phyloP scores from a whole-genome alignment of 1,140 invertebrate genomes.

The Solenopsis fugax region DNA sequence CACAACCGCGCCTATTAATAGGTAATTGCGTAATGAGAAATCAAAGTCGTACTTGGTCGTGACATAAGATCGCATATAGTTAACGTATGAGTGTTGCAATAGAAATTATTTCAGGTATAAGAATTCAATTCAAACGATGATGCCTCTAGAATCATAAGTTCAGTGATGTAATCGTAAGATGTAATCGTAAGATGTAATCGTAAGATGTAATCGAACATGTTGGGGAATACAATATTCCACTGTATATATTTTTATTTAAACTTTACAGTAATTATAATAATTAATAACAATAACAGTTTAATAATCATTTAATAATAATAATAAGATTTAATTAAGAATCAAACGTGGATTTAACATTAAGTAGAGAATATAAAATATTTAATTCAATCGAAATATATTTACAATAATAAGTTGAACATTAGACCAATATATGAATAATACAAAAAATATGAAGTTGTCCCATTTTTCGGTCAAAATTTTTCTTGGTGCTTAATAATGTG shows the following conservation, averaged over 20 bases:
- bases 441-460: no score
- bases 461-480: no score
- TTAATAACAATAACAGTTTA: not conserved
- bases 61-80: not conserved
- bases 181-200: not conserved
- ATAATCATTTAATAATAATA: not conserved
- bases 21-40: not conserved
- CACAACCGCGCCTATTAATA: not conserved
- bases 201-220: not conserved
- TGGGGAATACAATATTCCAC: not conserved
- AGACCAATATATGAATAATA: no score
- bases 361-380: no score
- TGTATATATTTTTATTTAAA: not conserved
- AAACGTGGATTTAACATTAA: no score
- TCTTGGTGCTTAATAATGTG: no score
- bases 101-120: not conserved
- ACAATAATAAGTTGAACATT: no score
- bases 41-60: not conserved
- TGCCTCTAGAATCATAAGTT: constrained; percentile 4
- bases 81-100: not conserved
- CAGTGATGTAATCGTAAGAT: not conserved
- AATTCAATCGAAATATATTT: no score
- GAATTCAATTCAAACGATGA: not conserved
- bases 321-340: no score
- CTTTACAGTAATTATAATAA: not conserved